phyloP scores from a whole-genome alignment of 2,888 invertebrate genomes.

The Lasioglossum malachurum region DNA sequence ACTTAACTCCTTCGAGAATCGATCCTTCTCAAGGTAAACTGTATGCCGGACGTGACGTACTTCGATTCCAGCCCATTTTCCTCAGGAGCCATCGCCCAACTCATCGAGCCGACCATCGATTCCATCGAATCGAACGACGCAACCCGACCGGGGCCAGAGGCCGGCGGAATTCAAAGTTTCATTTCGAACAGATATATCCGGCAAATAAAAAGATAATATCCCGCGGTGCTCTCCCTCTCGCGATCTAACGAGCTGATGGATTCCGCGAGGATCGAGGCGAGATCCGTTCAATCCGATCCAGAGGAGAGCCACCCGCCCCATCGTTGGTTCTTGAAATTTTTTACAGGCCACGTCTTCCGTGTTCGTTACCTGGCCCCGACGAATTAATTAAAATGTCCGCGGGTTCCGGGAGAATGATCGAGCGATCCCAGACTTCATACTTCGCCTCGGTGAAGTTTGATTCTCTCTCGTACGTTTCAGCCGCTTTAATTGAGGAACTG shows the following conservation, averaged over 20 bases:
- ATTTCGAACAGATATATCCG: slow-evolving; percentile 6
- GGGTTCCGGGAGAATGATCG: background rate
- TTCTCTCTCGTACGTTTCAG: background rate
- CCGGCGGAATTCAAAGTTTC: slow-evolving; percentile 39
- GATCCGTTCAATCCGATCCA: background rate
- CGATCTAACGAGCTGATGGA: background rate
- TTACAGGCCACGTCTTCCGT: background rate
- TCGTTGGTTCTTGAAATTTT: slow-evolving; percentile 4
- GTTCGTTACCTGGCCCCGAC: background rate
- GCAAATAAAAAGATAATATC: slow-evolving; percentile 42
- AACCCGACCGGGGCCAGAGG: background rate
- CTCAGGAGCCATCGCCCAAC: slow-evolving; percentile 4
- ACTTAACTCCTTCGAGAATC: slow-evolving; percentile 72
- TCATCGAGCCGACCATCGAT: background rate
- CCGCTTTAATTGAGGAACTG: background rate
- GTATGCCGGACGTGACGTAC: slow-evolving; percentile 72
- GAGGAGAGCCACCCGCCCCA: background rate
- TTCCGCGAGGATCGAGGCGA: background rate
- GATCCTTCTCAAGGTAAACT: slow-evolving; percentile 66
- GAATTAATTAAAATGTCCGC: slow-evolving; percentile 6
- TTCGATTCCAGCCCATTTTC: slow-evolving; percentile 56
- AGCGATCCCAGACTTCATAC: background rate
- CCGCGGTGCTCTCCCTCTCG: slow-evolving; percentile 5
- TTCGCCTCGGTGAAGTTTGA: background rate
- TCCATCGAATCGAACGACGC: background rate